Evolutionary conservation across 2,797 vertebrate species (phyloP).

Genomic region (Eospalax fontanierii): DNA sequence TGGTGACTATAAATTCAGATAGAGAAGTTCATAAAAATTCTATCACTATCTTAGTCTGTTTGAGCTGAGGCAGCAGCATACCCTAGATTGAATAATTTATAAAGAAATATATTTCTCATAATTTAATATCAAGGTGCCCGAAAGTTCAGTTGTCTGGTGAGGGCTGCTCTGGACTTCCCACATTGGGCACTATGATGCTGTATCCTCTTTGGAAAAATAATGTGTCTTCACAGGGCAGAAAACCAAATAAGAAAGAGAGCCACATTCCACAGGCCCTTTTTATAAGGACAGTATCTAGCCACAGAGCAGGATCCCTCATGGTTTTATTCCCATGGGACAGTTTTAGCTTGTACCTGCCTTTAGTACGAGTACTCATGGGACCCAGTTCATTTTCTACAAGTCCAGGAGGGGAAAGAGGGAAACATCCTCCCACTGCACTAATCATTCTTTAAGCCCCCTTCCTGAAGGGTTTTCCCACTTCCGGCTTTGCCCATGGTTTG

Average conservation of each 20-base stretch:
- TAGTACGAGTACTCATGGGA: neutral
- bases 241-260: neutral
- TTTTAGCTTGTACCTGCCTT: constrained; percentile 26
- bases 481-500: neutral
- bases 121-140: neutral
- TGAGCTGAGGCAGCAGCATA: neutral
- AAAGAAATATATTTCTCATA: neutral
- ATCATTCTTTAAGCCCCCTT: neutral
- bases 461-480: neutral
- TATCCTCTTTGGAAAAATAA: neutral
- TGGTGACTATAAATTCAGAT: neutral
- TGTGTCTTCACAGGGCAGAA: neutral
- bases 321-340: constrained; percentile 22
- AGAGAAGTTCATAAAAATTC: neutral
- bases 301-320: neutral
- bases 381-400: constrained; percentile 27
- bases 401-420: neutral
- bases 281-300: neutral
- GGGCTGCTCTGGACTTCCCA: neutral
- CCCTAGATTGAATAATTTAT: neutral
- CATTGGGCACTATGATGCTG: neutral
- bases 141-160: neutral
- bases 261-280: neutral
- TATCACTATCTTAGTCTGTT: neutral
- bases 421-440: neutral